Conservation (phyloP, 2,888 invertebrate genomes). For the Heteropelma amictum region DNA sequence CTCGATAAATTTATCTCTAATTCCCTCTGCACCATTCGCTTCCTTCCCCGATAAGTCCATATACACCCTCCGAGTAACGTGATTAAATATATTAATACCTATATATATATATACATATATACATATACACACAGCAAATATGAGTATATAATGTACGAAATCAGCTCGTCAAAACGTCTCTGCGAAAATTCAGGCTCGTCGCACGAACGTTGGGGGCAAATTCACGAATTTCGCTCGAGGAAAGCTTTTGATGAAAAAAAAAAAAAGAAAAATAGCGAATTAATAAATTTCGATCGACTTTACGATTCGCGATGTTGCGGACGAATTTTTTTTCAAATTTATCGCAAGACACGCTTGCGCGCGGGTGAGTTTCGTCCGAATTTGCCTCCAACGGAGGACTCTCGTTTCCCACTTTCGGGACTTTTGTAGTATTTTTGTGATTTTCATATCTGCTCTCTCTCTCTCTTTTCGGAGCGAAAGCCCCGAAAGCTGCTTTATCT, state of each 20-base stretch:
- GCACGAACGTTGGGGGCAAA: no score
- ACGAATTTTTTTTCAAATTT: no score
- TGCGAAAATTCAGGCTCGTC: no score
- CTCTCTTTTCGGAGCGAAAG: neutral
- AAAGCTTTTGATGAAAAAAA: no score
- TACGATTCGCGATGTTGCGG: no score
- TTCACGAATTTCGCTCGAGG: no score
- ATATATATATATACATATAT: neutral
- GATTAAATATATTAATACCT: neutral
- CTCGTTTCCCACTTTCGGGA: neutral
- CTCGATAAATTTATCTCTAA: slow-evolving; percentile 27
- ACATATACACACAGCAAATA: neutral
- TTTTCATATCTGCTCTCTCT: neutral
- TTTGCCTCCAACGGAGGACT: no score
- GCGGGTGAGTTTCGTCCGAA: no score
- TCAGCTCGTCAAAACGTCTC: neutral
- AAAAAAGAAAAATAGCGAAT: no score
- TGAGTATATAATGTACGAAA: neutral
- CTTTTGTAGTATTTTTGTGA: neutral
- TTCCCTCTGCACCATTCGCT: neutral
- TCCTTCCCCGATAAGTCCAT: slow-evolving; percentile 8
- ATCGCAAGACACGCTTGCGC: no score
- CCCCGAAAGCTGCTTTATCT: neutral
- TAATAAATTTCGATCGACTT: no score
- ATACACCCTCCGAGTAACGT: neutral